Evolutionary conservation across 2,888 invertebrate genomes (phyloP).

Genomic region (Nymphalis c-album): DNA sequence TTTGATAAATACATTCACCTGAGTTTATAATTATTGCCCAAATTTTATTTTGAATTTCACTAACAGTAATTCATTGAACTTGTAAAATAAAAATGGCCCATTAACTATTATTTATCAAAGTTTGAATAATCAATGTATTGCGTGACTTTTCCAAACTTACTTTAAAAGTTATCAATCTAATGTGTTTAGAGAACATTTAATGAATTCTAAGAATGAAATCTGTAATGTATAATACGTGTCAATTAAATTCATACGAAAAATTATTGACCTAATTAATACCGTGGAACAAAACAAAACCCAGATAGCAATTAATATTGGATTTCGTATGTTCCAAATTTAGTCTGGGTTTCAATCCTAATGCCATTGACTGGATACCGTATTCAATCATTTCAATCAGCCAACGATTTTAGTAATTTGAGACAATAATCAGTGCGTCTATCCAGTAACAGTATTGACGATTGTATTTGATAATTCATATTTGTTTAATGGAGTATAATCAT

Average conservation of each 20-base stretch:
- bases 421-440: not conserved
- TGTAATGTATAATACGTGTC: not conserved
- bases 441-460: not conserved
- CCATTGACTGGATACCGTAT: not conserved
- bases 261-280: not conserved
- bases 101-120: too few relatives aligned
- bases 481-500: not conserved
- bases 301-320: not conserved
- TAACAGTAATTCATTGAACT: too few relatives aligned
- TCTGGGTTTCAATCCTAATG: not conserved
- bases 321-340: not conserved
- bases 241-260: not conserved
- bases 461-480: not conserved
- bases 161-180: too few relatives aligned
- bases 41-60: too few relatives aligned
- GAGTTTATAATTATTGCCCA: too few relatives aligned
- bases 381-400: not conserved
- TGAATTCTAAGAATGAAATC: not conserved
- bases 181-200: not conserved
- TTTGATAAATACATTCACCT: too few relatives aligned
- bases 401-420: conserved; percentile 4
- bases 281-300: not conserved
- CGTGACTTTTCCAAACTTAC: too few relatives aligned
- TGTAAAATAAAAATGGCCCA: too few relatives aligned
- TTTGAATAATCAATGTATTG: too few relatives aligned